phyloP scores from a whole-genome alignment of 2,113 vertebrate genomes.

The Scortum barcoo region DNA sequence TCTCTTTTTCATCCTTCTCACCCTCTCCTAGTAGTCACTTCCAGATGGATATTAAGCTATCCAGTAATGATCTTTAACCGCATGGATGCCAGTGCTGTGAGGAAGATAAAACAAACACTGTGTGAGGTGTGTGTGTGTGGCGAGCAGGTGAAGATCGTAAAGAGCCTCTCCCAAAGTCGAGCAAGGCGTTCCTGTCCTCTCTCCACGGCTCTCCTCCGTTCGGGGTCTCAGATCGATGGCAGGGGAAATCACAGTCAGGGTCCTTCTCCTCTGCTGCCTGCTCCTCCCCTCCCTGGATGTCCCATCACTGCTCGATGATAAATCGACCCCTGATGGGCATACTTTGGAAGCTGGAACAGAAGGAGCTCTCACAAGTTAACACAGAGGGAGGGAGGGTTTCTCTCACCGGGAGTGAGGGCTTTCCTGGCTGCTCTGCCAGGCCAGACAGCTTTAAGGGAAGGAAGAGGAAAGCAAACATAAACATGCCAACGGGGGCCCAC shows the following conservation, averaged over 20 bases:
- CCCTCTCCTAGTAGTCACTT: constrained; percentile 35
- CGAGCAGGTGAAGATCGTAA: constrained; percentile 30
- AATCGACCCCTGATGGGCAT: constrained; percentile 42
- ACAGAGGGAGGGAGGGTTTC: neutral
- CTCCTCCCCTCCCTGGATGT: constrained; percentile 28
- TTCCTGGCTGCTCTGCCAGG: constrained; percentile 26
- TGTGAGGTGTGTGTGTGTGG: constrained; percentile 6
- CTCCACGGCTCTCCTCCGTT: neutral
- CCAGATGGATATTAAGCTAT: constrained; percentile 64
- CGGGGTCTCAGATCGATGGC: constrained; percentile 46
- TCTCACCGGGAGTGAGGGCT: neutral
- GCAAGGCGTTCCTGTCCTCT: constrained; percentile 25
- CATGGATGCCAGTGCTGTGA: constrained; percentile 36
- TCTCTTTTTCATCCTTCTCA: constrained; percentile 58
- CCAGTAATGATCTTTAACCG: constrained; percentile 62
- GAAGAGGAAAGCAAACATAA: constrained; percentile 23
- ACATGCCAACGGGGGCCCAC: constrained; percentile 7
- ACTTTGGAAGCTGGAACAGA: constrained; percentile 29
- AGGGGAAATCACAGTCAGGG: constrained; percentile 50
- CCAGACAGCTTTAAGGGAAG: constrained; percentile 29
- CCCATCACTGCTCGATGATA: constrained; percentile 28
- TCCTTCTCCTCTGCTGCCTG: constrained; percentile 31
- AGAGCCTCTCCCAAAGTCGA: constrained; percentile 20
- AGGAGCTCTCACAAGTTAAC: constrained; percentile 23
- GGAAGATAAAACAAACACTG: constrained; percentile 35